These are phyloP conservation scores for Amphiura filiformis DNA, from an alignment of 35 echinoderm and acorn worm species.

Conservation along the genomic window DNA sequence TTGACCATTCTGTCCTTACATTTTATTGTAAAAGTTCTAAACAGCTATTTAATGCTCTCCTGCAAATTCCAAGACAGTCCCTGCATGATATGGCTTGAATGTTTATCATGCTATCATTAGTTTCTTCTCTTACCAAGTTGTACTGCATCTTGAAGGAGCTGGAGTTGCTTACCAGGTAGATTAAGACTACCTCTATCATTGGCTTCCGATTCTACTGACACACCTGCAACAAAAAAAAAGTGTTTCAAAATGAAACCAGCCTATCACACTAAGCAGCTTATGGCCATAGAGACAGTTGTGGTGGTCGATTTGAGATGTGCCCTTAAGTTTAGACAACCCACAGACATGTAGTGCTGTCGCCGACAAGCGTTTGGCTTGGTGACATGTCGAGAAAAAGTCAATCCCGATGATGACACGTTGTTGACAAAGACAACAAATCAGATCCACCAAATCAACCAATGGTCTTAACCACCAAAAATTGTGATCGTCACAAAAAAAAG, in stretches of 20 bases:
- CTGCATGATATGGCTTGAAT: too few species aligned
- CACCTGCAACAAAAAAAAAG: slow-evolving; percentile 42
- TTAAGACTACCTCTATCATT: slow-evolving; percentile 41
- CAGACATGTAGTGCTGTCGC: not conserved
- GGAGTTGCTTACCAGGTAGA: slow-evolving; percentile 55
- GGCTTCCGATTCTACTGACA: slow-evolving; percentile 47
- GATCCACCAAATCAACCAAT: too few species aligned
- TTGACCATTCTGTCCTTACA: too few species aligned
- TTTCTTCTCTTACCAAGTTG: slow-evolving; percentile 60
- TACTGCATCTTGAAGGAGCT: slow-evolving; percentile 64
- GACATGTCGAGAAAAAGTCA: not conserved
- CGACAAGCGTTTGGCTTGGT: not conserved
- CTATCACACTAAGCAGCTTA: too few species aligned
- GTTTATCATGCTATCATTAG: too few species aligned
- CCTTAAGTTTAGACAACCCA: not conserved
- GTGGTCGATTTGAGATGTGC: not conserved
- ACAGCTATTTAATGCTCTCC: too few species aligned
- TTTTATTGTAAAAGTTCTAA: too few species aligned
- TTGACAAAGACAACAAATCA: too few species aligned
- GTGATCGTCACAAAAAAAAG: too few species aligned
- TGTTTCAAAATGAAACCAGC: not conserved
- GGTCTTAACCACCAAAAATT: too few species aligned
- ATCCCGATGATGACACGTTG: too few species aligned
- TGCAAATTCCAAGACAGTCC: too few species aligned
- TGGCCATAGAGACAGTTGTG: not conserved